Conservation (phyloP, 2,113 vertebrate genomes). For the Hemiprocne comata region DNA sequence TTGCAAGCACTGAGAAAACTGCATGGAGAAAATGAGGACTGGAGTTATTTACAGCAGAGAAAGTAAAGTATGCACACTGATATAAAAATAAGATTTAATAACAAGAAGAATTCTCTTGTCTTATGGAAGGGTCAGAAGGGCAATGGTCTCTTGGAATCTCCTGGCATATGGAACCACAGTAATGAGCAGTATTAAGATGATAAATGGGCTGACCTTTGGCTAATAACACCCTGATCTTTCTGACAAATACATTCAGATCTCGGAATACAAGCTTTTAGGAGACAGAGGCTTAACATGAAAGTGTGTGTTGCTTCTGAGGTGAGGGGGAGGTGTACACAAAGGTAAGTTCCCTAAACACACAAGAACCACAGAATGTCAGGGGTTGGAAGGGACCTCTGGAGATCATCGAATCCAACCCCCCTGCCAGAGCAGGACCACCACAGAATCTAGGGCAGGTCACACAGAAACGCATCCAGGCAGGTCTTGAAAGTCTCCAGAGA, state of each 20-base stretch:
- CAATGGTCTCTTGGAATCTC: neutral
- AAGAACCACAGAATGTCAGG: no score
- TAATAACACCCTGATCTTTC: slow-evolving; percentile 18
- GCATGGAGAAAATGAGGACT: neutral
- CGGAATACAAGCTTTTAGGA: neutral
- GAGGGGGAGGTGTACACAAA: neutral
- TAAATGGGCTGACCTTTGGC: slow-evolving; percentile 52
- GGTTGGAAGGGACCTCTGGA: no score
- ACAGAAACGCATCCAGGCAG: no score
- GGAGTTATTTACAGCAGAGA: neutral
- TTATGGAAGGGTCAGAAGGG: neutral
- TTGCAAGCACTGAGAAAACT: neutral
- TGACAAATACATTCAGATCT: neutral
- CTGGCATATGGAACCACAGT: neutral
- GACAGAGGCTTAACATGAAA: neutral
- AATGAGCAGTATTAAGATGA: slow-evolving; percentile 4
- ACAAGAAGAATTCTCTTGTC: slow-evolving; percentile 17
- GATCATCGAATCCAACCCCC: no score
- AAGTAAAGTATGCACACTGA: neutral
- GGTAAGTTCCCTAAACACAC: neutral
- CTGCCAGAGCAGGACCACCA: no score
- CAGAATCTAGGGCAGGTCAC: no score
- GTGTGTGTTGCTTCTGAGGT: neutral
- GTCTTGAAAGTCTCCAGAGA: no score
- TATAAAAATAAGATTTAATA: slow-evolving; percentile 54